Conservation (phyloP, 2,888 invertebrate genomes). For the Stomorhina lunata region DNA sequence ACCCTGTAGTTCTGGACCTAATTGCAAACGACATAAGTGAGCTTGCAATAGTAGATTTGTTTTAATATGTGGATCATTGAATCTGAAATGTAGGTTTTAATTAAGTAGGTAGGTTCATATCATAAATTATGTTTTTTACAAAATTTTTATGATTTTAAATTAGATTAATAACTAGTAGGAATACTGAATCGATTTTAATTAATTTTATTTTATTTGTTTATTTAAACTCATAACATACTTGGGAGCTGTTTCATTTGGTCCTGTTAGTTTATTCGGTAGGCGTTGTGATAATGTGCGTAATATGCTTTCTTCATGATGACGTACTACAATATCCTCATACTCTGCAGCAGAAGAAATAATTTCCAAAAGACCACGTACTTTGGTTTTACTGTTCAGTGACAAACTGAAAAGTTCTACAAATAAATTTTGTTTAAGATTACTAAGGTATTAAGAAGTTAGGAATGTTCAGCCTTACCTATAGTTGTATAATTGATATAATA, state of each 20-base stretch:
- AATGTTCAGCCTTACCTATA: slow-evolving; percentile 84
- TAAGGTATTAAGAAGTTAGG: neutral
- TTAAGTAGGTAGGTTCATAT: too few relatives aligned
- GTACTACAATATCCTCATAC: slow-evolving; percentile 95
- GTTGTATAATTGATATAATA: slow-evolving; percentile 99
- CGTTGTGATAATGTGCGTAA: slow-evolving; percentile 83
- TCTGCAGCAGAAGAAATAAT: slow-evolving; percentile 99
- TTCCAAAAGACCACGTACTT: slow-evolving; percentile 97
- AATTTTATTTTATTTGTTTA: too few relatives aligned
- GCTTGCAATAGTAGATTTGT: slow-evolving; percentile 97
- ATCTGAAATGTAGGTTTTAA: too few relatives aligned
- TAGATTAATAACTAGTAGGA: too few relatives aligned
- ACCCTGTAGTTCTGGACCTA: slow-evolving; percentile 97
- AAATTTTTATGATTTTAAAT: too few relatives aligned
- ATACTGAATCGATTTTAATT: too few relatives aligned
- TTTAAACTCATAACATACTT: too few relatives aligned
- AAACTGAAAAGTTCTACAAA: slow-evolving; percentile 96
- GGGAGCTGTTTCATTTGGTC: slow-evolving; percentile 83
- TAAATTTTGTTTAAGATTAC: too few relatives aligned
- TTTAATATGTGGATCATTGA: slow-evolving; percentile 98
- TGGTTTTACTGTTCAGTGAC: slow-evolving; percentile 97
- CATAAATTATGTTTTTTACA: too few relatives aligned
- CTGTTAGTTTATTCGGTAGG: slow-evolving; percentile 83
- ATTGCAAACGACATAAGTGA: slow-evolving; percentile 94
- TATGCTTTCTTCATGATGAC: slow-evolving; percentile 96